Conservation (phyloP, 2,113 vertebrate species). For the Zapus hudsonius region DNA sequence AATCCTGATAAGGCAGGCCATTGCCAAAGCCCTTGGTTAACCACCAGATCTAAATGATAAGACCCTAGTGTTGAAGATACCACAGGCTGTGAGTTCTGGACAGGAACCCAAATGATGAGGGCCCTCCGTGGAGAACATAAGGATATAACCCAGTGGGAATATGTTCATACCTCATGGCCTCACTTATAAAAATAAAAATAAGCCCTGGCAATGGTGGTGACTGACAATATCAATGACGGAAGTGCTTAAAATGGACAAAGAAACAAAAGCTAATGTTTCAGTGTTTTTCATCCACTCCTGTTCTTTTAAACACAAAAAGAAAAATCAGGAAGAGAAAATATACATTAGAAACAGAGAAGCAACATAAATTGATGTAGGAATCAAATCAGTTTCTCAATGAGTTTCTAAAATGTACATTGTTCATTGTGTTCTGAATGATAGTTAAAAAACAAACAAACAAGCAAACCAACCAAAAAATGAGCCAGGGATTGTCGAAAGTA, state of each 20-base stretch:
- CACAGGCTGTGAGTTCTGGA: background rate
- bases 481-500: background rate
- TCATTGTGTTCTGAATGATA: background rate
- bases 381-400: slow-evolving; percentile 23
- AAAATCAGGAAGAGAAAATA: background rate
- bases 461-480: too few species aligned
- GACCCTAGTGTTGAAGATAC: too few species aligned
- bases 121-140: too few species aligned
- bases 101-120: too few species aligned
- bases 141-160: too few species aligned
- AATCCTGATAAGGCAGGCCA: too few species aligned
- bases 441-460: too few species aligned
- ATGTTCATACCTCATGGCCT: too few species aligned
- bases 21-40: too few species aligned
- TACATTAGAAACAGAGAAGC: background rate
- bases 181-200: too few species aligned
- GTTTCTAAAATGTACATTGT: slow-evolving; percentile 37
- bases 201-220: background rate
- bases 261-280: background rate
- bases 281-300: background rate
- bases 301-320: background rate
- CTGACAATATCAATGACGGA: background rate
- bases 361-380: slow-evolving; percentile 22
- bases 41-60: too few species aligned
- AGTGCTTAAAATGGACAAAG: background rate